Evolutionary conservation across 2,797 vertebrate genomes (phyloP).

Genomic region (Antrozous pallidus): DNA sequence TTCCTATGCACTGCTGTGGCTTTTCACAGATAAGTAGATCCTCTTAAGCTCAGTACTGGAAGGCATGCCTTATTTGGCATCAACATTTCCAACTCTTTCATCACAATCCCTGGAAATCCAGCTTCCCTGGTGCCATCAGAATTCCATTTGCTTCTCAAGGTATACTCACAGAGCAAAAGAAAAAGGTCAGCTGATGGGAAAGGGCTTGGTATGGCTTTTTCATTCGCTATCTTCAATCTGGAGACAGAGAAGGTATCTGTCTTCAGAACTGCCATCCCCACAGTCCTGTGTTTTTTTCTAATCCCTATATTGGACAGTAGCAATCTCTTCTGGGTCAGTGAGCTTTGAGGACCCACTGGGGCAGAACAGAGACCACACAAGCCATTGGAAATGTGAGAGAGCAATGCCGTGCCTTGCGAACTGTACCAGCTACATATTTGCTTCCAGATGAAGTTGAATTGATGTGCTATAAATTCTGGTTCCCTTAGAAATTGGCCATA

Average conservation of each 20-base stretch:
- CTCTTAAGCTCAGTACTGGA: not conserved
- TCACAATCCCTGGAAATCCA: not conserved
- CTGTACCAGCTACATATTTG: not conserved
- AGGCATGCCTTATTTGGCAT: not conserved
- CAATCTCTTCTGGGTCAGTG: not conserved
- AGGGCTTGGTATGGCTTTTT: not conserved
- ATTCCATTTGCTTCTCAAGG: not conserved
- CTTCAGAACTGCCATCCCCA: slow-evolving; percentile 8
- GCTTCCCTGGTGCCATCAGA: not conserved
- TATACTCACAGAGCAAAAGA: not conserved
- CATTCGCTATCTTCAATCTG: not conserved
- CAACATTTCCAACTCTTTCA: not conserved
- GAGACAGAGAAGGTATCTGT: slow-evolving; percentile 21
- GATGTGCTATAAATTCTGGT: not conserved
- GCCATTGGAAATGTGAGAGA: not conserved
- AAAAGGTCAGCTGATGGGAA: not conserved
- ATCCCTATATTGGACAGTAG: not conserved
- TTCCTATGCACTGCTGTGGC: not conserved
- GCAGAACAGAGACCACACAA: slow-evolving; percentile 32
- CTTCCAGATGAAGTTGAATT: slow-evolving; percentile 41
- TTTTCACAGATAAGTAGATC: not conserved
- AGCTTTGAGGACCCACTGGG: not conserved
- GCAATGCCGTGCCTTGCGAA: not conserved
- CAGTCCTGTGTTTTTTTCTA: not conserved
- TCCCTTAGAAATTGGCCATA: slow-evolving; percentile 40